phyloP scores from a whole-genome alignment of 1,140 invertebrate genomes.

The Hycleus phaleratus region DNA sequence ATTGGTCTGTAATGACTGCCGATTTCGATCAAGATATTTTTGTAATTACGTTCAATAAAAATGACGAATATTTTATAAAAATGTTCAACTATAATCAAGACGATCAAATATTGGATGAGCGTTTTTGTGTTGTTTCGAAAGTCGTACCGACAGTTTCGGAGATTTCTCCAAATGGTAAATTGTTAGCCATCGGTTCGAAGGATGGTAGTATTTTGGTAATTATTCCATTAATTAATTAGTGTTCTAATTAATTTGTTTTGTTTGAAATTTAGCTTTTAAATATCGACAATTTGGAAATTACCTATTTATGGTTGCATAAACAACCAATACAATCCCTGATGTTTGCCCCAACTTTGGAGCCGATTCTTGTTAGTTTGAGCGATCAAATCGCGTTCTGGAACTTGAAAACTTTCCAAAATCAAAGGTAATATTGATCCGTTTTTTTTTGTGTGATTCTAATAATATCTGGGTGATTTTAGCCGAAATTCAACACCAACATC shows the following conservation, averaged over 20 bases:
- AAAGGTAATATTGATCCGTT: slow-evolving; percentile 5
- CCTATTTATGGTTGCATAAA: slow-evolving; percentile 3
- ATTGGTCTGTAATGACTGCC: no score
- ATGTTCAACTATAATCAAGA: no score
- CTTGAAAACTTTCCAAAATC: slow-evolving; percentile 9
- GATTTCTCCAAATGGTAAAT: not conserved
- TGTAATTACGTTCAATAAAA: no score
- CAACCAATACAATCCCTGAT: slow-evolving; percentile 17
- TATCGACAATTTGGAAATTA: not conserved
- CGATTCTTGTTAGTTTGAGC: slow-evolving; percentile 22
- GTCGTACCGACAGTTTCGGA: not conserved
- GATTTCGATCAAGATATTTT: no score
- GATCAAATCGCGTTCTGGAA: slow-evolving; percentile 24
- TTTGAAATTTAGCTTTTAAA: not conserved
- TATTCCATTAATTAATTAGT: not conserved
- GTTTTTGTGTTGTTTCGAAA: no score
- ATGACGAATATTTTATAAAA: no score
- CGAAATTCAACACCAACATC: not conserved
- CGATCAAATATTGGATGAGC: no score
- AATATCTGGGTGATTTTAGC: slow-evolving; percentile 4
- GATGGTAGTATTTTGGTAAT: slow-evolving; percentile 14
- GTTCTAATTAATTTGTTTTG: not conserved
- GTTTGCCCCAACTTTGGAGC: slow-evolving; percentile 20
- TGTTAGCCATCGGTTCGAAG: slow-evolving; percentile 14
- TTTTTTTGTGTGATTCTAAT: no score